phyloP scores from a whole-genome alignment of 2,797 vertebrate genomes.

The Falco naumanni region DNA sequence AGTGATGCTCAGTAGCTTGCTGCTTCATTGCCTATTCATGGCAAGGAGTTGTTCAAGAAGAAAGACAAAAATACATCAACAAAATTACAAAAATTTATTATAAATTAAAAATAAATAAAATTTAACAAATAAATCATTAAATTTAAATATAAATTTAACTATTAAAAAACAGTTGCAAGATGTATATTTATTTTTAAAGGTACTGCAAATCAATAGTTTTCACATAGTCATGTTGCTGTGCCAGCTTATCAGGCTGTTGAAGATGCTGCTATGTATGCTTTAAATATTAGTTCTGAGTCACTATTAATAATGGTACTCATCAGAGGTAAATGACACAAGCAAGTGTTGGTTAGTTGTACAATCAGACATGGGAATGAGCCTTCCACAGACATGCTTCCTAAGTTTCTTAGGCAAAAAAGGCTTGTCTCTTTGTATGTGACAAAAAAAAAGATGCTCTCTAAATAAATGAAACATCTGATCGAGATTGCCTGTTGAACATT shows the following conservation, averaged over 20 bases:
- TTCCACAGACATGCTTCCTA: not conserved
- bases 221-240: not conserved
- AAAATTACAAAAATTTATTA: not conserved
- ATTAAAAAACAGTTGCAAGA: rapidly evolving
- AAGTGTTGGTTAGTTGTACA: not conserved
- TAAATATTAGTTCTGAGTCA: not conserved
- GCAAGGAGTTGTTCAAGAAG: not conserved
- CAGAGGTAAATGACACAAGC: not conserved
- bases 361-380: not conserved
- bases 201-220: not conserved
- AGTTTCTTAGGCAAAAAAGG: not conserved
- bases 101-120: not conserved
- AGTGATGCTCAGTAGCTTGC: not conserved
- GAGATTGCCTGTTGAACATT: not conserved
- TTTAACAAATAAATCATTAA: not conserved
- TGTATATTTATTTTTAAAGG: not conserved
- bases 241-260: not conserved
- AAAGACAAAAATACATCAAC: not conserved
- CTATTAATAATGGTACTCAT: not conserved
- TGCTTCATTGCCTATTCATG: not conserved
- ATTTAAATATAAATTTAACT: not conserved
- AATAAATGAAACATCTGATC: not conserved
- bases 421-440: not conserved
- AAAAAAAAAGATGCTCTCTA: not conserved
- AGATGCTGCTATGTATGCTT: not conserved